phyloP scores from a whole-genome alignment of 2,113 vertebrate species.

The Oriolus oriolus region DNA sequence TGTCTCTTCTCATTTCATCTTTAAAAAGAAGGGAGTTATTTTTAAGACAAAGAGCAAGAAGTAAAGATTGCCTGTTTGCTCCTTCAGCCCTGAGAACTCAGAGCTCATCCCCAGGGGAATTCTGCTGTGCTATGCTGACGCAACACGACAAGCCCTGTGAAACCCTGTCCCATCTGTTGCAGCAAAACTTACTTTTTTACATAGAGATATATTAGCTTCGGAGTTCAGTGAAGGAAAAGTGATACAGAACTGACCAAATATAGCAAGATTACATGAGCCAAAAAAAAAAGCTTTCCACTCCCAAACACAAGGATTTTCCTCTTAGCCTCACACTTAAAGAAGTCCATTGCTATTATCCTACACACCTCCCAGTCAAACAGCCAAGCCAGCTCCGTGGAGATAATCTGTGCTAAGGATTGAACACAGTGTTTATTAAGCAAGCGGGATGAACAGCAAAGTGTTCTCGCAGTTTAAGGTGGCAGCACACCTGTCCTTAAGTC shows the following conservation, averaged over 20 bases:
- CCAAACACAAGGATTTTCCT: not conserved
- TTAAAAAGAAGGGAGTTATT: not conserved
- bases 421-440: not conserved
- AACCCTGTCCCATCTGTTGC: not conserved
- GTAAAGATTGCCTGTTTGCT: not conserved
- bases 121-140: not conserved
- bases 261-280: not conserved
- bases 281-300: not conserved
- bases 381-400: not conserved
- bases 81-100: not conserved
- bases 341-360: not conserved
- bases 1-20: not conserved
- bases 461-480: not conserved
- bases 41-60: not conserved
- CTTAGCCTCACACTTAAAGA: not conserved
- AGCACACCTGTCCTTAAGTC: not conserved
- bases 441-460: accelerated
- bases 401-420: not conserved
- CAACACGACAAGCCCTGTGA: not conserved
- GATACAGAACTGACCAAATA: not conserved
- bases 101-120: not conserved
- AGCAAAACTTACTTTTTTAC: not conserved
- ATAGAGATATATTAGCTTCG: not conserved
- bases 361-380: not conserved
- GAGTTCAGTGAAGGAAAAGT: not conserved